These are phyloP conservation scores for Cotesia glomerata DNA, from an alignment of 1,140 invertebrate genomes.

Conservation along the genomic window DNA sequence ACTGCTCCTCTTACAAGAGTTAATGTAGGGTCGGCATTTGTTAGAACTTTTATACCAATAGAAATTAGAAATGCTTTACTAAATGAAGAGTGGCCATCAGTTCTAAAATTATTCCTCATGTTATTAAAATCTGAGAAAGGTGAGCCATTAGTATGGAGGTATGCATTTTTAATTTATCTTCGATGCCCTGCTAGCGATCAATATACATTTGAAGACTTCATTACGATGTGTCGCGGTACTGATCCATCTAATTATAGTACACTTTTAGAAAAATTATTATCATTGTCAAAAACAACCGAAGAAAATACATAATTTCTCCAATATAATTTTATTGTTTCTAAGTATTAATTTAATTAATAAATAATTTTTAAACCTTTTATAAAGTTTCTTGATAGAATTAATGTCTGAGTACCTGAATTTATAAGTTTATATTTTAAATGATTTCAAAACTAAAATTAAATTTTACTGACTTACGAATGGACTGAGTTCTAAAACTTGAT, in stretches of 20 bases:
- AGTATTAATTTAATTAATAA: too few species aligned
- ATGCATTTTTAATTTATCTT: conserved; percentile 17
- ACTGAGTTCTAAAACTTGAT: too few species aligned
- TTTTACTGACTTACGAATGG: too few species aligned
- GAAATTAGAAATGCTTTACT: conserved; percentile 24
- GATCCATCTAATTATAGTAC: neutral
- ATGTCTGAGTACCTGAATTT: too few species aligned
- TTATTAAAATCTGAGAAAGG: conserved; percentile 9
- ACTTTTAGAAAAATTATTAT: conserved; percentile 17
- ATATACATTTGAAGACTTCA: conserved; percentile 20
- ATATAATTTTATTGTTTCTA: neutral
- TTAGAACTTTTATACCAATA: neutral
- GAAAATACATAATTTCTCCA: neutral
- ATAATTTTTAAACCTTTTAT: too few species aligned
- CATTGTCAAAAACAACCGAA: neutral
- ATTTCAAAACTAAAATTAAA: too few species aligned
- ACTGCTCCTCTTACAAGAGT: neutral
- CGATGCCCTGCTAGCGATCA: conserved; percentile 14
- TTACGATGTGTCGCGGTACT: conserved; percentile 23
- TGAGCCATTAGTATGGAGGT: conserved; percentile 23
- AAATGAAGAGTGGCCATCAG: conserved; percentile 16
- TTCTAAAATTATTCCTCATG: conserved; percentile 19
- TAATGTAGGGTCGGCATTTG: neutral
- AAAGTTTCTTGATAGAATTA: too few species aligned
- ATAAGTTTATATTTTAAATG: too few species aligned